These are phyloP conservation scores for Eulemur rufifrons DNA, from an alignment of 2,113 vertebrate species.

Conservation along the genomic window DNA sequence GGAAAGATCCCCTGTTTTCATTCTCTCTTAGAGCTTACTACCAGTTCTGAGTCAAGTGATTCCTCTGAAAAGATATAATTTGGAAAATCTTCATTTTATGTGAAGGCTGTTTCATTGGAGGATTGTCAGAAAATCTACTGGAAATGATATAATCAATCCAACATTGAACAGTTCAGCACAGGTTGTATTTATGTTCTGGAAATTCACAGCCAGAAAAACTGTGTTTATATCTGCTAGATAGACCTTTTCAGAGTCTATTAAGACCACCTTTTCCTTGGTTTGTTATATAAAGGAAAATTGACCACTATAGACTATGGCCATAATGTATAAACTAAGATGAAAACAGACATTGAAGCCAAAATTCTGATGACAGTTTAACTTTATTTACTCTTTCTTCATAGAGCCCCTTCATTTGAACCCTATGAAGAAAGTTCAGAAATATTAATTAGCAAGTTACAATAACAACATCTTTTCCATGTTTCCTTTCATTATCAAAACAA, in stretches of 20 bases:
- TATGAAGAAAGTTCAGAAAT: background rate
- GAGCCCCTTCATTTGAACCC: background rate
- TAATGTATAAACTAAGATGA: background rate
- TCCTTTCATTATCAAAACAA: background rate
- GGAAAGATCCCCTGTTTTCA: background rate
- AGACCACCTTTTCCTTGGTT: background rate
- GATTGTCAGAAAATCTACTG: background rate
- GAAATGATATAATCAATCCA: background rate
- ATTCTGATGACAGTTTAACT: background rate
- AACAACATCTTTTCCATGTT: background rate
- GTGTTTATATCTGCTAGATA: background rate
- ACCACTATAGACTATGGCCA: background rate
- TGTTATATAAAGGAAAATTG: background rate
- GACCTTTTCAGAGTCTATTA: background rate
- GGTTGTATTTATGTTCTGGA: background rate
- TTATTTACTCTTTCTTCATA: background rate
- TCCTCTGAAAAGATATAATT: slow-evolving; percentile 29
- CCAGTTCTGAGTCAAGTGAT: background rate
- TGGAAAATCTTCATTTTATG: background rate
- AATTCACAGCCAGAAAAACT: background rate
- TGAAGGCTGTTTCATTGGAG: background rate
- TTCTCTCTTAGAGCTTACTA: background rate
- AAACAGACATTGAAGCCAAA: background rate
- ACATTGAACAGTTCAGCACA: background rate
- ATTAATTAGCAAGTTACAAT: background rate